Base-by-base conservation (phyloP, 2,888 invertebrate genomes). In the Harpagoxenus sublaevis region DNA sequence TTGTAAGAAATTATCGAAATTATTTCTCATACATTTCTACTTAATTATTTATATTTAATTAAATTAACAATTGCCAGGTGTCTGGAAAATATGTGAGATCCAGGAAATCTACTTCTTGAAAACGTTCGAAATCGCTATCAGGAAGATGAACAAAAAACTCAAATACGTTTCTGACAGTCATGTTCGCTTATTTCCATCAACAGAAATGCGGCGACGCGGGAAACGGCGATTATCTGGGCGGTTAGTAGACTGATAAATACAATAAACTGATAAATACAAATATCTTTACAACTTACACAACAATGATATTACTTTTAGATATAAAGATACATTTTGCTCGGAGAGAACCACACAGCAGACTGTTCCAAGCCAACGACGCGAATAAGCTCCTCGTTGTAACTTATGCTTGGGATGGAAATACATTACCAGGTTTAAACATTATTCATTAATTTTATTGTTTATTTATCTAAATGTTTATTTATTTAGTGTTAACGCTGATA, bases 361-460 rank as follows among this genome's bases (percentile, higher is more conserved):
- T 95, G 35, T 86, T 92, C 63, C 89, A 94, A 70, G 85, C 92
- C 81, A 89, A 90, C 3, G 94, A 94, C 62, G 88, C 92, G 31
- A 93, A 92, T 84, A 95, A 96, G 92, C 92, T 96, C 12, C 94
- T 97, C 23, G 96, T 97, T 0, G 96, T 97, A 48, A 97, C 97
- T 0, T 97, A 97, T 91, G 97, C 97, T 0, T 97, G 97, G 97
- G 97, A 97, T 92, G 96, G 97, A 9, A 97, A 97, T 92, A 96
- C 97, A 0, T 95, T 97, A 83, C 97, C 97, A 0, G 94, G 94
- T 92, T 87, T 23, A 18, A 65, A 51, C 31, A 18, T 83, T 12
- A 10, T 63, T 62, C 12, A 9, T 68, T 23, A 23, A 23, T 23
- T 73, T 74, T 3, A 45, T 60, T 53, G 39, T 53, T 62, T 9